Evolutionary conservation across 1,140 invertebrate genomes (phyloP).

Genomic region (Phymorhynchus buccinoides): DNA sequence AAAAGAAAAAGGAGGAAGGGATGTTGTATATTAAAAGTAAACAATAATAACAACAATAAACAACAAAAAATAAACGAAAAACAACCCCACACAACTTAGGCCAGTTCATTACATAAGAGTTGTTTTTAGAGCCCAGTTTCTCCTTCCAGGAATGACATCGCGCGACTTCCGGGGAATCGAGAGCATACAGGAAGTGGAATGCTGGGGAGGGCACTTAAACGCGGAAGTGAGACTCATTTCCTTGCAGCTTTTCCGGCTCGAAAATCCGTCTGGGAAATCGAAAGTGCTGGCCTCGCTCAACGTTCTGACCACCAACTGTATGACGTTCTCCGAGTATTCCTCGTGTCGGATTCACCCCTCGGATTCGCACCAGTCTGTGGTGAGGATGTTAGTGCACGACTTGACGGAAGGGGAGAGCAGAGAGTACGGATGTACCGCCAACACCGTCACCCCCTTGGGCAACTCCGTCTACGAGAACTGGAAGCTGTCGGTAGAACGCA

Average conservation of each 20-base stretch:
- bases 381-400: conserved; percentile 6
- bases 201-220: conserved; percentile 4
- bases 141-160: conserved; percentile 23
- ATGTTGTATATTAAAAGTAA: no score
- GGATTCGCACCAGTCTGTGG: neutral
- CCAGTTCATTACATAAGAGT: no score
- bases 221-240: conserved; percentile 25
- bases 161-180: conserved; percentile 14
- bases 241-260: neutral
- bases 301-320: conserved; percentile 19
- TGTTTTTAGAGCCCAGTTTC: neutral
- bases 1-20: no score
- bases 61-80: no score
- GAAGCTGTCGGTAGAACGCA: neutral
- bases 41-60: no score
- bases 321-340: neutral
- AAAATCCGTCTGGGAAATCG: no score
- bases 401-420: conserved; percentile 23
- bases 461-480: neutral
- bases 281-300: conserved; percentile 13
- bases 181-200: conserved; percentile 34
- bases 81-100: no score
- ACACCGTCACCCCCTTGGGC: neutral
- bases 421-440: conserved; percentile 12
- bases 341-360: conserved; percentile 19